phyloP scores from a whole-genome alignment of 2,113 vertebrate species.

The Leptobrachium ailaonicum region DNA sequence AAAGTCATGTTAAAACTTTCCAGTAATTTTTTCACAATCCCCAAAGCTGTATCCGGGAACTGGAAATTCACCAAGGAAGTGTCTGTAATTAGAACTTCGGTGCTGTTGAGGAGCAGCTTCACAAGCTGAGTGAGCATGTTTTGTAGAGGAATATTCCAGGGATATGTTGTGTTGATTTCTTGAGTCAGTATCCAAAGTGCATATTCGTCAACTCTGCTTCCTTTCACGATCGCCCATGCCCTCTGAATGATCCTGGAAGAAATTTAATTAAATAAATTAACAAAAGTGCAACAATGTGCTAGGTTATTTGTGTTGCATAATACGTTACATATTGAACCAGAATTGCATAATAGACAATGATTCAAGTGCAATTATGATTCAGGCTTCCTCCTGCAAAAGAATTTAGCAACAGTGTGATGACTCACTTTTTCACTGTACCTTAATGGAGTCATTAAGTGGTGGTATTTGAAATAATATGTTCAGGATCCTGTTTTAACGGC shows the following conservation, averaged over 20 bases:
- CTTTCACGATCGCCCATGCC: slow-evolving; percentile 4
- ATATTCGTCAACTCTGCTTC: slow-evolving; percentile 1
- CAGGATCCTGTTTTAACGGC: too few relatives aligned
- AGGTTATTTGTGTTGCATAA: too few relatives aligned
- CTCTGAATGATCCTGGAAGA: slow-evolving; percentile 15
- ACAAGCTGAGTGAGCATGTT: slow-evolving; percentile 1
- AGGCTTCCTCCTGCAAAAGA: too few relatives aligned
- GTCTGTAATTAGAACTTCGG: neutral
- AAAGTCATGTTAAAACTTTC: slow-evolving; percentile 9
- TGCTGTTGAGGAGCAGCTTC: slow-evolving; percentile 4
- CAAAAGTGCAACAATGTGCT: too few relatives aligned
- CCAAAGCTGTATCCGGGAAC: neutral
- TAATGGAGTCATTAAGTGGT: too few relatives aligned
- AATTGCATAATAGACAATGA: too few relatives aligned
- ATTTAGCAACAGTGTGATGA: too few relatives aligned
- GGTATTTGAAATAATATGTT: too few relatives aligned
- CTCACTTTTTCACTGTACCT: too few relatives aligned
- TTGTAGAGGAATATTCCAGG: neutral
- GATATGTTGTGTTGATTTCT: neutral
- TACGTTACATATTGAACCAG: too few relatives aligned
- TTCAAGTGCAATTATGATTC: too few relatives aligned
- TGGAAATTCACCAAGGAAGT: neutral
- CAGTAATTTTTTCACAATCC: neutral
- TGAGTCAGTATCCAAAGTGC: slow-evolving; percentile 4
- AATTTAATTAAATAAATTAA: neutral